These are phyloP conservation scores for Scaptodrosophila lebanonensis DNA, from an alignment of 1,140 invertebrate genomes.

Conservation along the genomic window DNA sequence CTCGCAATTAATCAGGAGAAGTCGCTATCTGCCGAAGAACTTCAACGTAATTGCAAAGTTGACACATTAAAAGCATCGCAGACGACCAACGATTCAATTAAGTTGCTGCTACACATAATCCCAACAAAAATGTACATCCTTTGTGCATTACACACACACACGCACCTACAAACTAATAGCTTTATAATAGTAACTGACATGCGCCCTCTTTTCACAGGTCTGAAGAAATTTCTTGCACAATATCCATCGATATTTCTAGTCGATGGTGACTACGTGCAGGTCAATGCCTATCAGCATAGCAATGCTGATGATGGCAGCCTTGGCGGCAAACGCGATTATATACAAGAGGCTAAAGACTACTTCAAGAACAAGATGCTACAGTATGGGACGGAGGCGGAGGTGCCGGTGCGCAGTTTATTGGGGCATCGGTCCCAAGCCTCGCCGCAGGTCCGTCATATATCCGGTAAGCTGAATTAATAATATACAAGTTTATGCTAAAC, in stretches of 20 bases:
- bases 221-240: conserved; percentile 93
- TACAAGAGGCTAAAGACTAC: conserved; percentile 95
- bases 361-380: conserved; percentile 93
- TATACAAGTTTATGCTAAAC: too few species aligned
- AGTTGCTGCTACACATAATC: not conserved
- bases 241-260: conserved; percentile 95
- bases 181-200: conserved; percentile 63
- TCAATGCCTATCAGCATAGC: conserved; percentile 85
- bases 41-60: conserved; percentile 34
- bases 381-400: conserved; percentile 92
- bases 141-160: not conserved
- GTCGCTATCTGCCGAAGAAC: too few species aligned
- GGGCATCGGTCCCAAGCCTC: conserved; percentile 96
- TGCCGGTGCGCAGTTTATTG: conserved; percentile 94
- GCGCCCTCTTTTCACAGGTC: conserved; percentile 74
- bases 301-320: conserved; percentile 78
- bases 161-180: conserved; percentile 51
- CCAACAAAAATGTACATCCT: too few species aligned
- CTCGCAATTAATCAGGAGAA: too few species aligned
- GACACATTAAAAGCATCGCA: conserved; percentile 35
- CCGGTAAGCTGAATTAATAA: conserved; percentile 78
- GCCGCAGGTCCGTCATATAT: conserved; percentile 96
- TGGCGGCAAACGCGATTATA: conserved; percentile 88
- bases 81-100: conserved; percentile 39
- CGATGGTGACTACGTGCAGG: conserved; percentile 93